Base-by-base conservation (phyloP, 2,888 invertebrate genomes). In the Uloborus plumipes region DNA sequence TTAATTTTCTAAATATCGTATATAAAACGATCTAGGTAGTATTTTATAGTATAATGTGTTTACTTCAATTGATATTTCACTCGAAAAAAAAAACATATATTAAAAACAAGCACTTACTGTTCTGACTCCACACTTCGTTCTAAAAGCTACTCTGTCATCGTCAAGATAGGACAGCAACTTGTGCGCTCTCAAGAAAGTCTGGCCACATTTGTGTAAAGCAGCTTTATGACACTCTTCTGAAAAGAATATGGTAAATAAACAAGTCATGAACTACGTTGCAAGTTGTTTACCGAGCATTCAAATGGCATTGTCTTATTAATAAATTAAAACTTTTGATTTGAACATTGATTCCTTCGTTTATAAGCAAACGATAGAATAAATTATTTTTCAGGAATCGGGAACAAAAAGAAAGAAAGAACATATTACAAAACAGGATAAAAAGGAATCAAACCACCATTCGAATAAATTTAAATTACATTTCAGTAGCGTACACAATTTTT, bases 141-240 rank as follows among this genome's bases (percentile, higher is more conserved):
- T 72, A 49, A 78, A 85, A 16, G 84, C 83, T 18, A 84, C 67
- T 14, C 71, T 14, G 6, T 72, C 75, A 20, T 78, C 76, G 31
- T 82, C 39, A 4, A 85, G 65, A 47, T 75, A 85, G 16, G 72
- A 61, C 0, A 85, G n/a, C 18, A 85, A 67, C 51, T 84, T 80
- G 26, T 80, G 84, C 0, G 82, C 84, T 78, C 83, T 77, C 26
- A 85, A 55, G 70, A 85, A 85, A 3, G 59, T 81, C 39, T 84
- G 81, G 13, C 85, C 85, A 58, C 85, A 85, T 64, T 76, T 84
- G 59, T 81, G 76, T 6, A 85, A 69, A 50, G 85, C 84, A 1
- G 73, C 78, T 65, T 72, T 80, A 51, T 85, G 85, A 70, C 85
- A 85, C 71, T 82, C 85, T 18, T 74, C 83, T 83, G 64, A 50